Evolutionary conservation across 2,797 vertebrate species (phyloP).

Genomic region (Takifugu rubripes): DNA sequence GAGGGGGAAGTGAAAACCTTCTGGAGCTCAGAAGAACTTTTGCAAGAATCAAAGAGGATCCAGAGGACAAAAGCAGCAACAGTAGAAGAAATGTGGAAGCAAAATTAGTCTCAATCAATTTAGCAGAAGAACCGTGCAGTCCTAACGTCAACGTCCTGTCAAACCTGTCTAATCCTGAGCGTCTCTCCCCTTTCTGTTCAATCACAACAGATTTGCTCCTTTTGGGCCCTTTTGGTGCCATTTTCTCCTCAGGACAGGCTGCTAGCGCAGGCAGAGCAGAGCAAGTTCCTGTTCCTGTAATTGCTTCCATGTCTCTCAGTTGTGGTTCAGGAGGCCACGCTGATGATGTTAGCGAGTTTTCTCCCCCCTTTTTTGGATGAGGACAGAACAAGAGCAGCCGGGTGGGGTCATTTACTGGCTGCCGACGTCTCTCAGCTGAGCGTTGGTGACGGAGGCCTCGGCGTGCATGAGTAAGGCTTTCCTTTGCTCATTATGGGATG

Average conservation of each 20-base stretch:
- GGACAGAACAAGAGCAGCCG: conserved; percentile 38
- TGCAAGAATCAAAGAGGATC: conserved; percentile 5
- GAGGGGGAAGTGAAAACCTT: neutral
- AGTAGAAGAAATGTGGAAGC: no score
- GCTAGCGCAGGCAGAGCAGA: conserved; percentile 16
- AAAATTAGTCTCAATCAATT: no score
- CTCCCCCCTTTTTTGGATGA: conserved; percentile 26
- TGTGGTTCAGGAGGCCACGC: conserved; percentile 48
- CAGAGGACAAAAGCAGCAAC: no score
- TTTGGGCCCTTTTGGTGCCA: neutral
- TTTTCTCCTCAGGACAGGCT: conserved; percentile 5
- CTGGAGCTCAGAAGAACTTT: conserved; percentile 39
- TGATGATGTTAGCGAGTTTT: conserved; percentile 53
- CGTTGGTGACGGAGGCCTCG: conserved; percentile 31
- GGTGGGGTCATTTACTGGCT: conserved; percentile 61
- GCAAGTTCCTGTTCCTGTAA: conserved; percentile 61
- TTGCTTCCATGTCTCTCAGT: conserved; percentile 75
- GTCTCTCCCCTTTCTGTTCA: no score
- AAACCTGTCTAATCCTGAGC: no score
- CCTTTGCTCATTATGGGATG: conserved; percentile 41
- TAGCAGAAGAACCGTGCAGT: no score
- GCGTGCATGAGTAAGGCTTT: conserved; percentile 58
- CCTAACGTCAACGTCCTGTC: no score
- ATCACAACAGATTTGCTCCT: neutral
- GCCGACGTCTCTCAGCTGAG: conserved; percentile 50